Conservation (phyloP, 2,888 invertebrate species). For the Phymatocera aterrima region DNA sequence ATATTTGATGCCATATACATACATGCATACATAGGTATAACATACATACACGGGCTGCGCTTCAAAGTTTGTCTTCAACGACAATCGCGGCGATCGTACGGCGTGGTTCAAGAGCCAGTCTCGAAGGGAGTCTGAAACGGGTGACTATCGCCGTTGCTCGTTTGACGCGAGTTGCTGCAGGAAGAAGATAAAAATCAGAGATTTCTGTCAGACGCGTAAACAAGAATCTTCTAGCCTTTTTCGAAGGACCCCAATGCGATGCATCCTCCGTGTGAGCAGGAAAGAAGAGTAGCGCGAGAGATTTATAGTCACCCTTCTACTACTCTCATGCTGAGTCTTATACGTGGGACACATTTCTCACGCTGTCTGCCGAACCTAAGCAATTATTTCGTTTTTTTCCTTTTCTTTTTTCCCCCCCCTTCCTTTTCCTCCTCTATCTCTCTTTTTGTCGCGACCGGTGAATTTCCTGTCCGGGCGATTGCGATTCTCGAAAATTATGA, state of each 20-base stretch:
- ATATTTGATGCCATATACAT: constrained; percentile 60
- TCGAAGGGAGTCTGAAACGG: constrained; percentile 56
- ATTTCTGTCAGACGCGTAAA: constrained; percentile 64
- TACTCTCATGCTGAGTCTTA: neutral
- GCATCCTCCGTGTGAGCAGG: constrained; percentile 1
- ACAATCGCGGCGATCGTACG: constrained; percentile 53
- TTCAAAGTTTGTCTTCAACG: constrained; percentile 29
- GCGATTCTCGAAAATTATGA: neutral
- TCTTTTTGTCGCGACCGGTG: neutral
- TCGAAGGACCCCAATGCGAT: constrained; percentile 7
- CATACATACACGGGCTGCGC: too few species aligned
- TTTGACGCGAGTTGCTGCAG: constrained; percentile 51
- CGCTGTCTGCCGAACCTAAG: constrained; percentile 33
- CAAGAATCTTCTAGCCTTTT: constrained; percentile 53
- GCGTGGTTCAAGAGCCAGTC: neutral
- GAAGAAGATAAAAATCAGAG: constrained; percentile 65
- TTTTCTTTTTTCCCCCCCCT: neutral
- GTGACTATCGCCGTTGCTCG: constrained; percentile 58
- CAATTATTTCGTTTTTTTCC: constrained; percentile 13
- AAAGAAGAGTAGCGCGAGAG: neutral
- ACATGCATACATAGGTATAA: too few species aligned
- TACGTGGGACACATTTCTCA: constrained; percentile 30
- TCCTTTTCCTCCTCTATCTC: neutral
- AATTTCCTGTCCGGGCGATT: neutral
- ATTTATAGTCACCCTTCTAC: constrained; percentile 22